phyloP scores from a whole-genome alignment of 2,797 vertebrate species.

The Babyrousa celebensis region DNA sequence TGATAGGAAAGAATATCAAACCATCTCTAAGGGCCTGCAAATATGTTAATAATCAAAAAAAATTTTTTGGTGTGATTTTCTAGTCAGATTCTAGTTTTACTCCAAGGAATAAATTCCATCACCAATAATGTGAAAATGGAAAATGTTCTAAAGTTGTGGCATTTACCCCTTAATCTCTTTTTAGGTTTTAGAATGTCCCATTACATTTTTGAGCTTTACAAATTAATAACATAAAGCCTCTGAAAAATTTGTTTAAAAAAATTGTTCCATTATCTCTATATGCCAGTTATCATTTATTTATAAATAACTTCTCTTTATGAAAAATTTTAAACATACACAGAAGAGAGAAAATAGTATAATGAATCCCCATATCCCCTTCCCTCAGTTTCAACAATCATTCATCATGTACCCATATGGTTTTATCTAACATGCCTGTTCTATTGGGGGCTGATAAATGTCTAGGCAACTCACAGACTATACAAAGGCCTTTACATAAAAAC shows the following conservation, averaged over 20 bases:
- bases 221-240: neutral
- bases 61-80: neutral
- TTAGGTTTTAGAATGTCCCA: neutral
- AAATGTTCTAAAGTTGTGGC: neutral
- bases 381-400: neutral
- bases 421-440: neutral
- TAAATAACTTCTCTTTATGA: neutral
- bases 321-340: constrained; percentile 1
- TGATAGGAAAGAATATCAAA: neutral
- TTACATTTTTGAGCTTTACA: neutral
- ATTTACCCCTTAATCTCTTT: neutral
- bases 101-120: constrained; percentile 3
- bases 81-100: neutral
- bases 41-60: neutral
- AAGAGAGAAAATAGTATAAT: neutral
- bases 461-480: neutral
- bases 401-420: neutral
- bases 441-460: neutral
- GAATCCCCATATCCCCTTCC: neutral
- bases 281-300: neutral
- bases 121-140: constrained; percentile 1
- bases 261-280: neutral
- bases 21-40: neutral
- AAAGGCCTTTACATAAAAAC: constrained; percentile 32
- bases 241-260: neutral